Evolutionary conservation across 2,797 vertebrate species (phyloP).

Genomic region (Notolabrus celidotus): DNA sequence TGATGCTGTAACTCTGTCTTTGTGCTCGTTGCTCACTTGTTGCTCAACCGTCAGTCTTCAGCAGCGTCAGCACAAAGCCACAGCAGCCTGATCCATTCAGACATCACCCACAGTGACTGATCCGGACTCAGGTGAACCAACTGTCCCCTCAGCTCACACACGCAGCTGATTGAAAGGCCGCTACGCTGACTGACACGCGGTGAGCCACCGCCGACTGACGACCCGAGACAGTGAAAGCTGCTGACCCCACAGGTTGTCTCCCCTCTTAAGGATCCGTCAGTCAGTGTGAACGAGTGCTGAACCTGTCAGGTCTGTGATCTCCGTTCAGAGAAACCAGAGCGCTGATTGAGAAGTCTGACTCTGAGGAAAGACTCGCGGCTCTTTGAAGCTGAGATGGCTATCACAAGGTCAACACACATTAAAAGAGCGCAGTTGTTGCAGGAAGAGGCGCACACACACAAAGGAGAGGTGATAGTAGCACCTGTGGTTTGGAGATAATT

Average conservation of each 20-base stretch:
- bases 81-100: slow-evolving; percentile 44
- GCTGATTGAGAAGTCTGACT: slow-evolving; percentile 47
- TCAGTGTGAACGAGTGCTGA: slow-evolving; percentile 11
- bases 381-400: slow-evolving; percentile 64
- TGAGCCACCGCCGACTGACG: slow-evolving; percentile 5
- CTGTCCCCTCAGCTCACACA: slow-evolving; percentile 23
- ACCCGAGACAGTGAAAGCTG: slow-evolving; percentile 65
- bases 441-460: slow-evolving; percentile 52
- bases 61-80: slow-evolving; percentile 60
- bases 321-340: slow-evolving; percentile 1
- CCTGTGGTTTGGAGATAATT: slow-evolving; percentile 67
- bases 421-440: slow-evolving; percentile 29
- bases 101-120: slow-evolving; percentile 50
- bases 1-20: background rate
- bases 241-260: slow-evolving; percentile 75
- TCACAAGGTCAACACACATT: slow-evolving; percentile 45
- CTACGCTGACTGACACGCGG: slow-evolving; percentile 44
- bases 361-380: slow-evolving; percentile 3
- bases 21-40: slow-evolving; percentile 44
- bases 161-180: slow-evolving; percentile 27
- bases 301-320: slow-evolving; percentile 61
- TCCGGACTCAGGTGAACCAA: slow-evolving; percentile 39
- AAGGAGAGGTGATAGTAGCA: slow-evolving; percentile 49
- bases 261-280: slow-evolving; percentile 59
- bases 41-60: slow-evolving; percentile 37